Conservation (phyloP, 1,140 invertebrate genomes). For the Vollenhovia emeryi region DNA sequence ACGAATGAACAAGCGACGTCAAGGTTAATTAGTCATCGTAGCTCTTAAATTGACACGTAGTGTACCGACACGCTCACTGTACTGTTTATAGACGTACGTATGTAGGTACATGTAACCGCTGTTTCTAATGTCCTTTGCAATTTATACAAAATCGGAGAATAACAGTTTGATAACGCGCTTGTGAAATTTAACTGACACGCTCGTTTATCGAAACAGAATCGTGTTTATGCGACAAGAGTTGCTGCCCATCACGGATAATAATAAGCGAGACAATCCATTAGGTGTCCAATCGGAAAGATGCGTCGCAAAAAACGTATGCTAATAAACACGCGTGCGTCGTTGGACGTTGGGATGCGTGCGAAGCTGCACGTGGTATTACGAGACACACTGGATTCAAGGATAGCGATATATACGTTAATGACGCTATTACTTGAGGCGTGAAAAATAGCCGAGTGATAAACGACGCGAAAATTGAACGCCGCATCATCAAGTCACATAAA, state of each 20-base stretch:
- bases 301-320: conserved; percentile 23
- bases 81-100: no score
- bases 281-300: conserved; percentile 37
- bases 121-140: neutral
- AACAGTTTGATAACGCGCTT: neutral
- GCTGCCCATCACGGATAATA: neutral
- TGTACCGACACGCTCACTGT: neutral
- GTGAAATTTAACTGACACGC: neutral
- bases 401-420: conserved; percentile 18
- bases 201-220: neutral
- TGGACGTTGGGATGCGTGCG: neutral
- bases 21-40: conserved; percentile 12
- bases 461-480: neutral
- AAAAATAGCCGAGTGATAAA: conserved; percentile 40
- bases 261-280: conserved; percentile 27
- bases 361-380: conserved; percentile 16
- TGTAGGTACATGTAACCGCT: no score
- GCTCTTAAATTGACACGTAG: neutral
- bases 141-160: neutral
- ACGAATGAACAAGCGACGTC: neutral
- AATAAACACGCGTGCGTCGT: conserved; percentile 30
- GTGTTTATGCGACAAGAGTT: neutral
- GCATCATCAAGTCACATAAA: neutral
- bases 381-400: conserved; percentile 40
- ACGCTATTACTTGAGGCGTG: neutral